Evolutionary conservation across 2,888 invertebrate genomes (phyloP).

Genomic region (Heliconius charithonia): DNA sequence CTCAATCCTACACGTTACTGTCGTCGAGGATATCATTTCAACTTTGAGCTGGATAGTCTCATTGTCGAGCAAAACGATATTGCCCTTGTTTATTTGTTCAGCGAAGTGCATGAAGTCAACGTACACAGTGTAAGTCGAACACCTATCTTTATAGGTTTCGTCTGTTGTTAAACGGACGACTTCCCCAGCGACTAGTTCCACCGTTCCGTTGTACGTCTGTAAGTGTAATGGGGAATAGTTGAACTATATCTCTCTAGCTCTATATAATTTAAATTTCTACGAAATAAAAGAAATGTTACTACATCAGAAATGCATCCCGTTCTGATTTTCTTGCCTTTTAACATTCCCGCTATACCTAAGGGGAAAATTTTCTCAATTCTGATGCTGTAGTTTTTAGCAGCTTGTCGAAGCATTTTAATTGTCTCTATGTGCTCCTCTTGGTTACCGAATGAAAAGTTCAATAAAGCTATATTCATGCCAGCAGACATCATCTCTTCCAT

Average conservation of each 20-base stretch:
- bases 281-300: conserved; percentile 47
- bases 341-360: conserved; percentile 92
- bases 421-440: conserved; percentile 72
- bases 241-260: neutral
- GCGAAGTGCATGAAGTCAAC: conserved; percentile 81
- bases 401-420: conserved; percentile 71
- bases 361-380: conserved; percentile 86
- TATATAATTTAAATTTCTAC: neutral
- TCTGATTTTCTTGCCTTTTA: conserved; percentile 94
- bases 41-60: conserved; percentile 91
- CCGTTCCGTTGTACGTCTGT: conserved; percentile 66
- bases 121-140: conserved; percentile 81
- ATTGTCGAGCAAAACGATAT: conserved; percentile 83
- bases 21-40: conserved; percentile 72
- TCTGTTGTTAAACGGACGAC: conserved; percentile 81
- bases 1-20: conserved; percentile 72
- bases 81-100: conserved; percentile 78
- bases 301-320: conserved; percentile 93
- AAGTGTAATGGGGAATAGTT: conserved; percentile 44
- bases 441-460: conserved; percentile 72
- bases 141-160: conserved; percentile 81
- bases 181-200: conserved; percentile 74
- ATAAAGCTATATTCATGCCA: conserved; percentile 81
- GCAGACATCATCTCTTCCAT: conserved; percentile 78
- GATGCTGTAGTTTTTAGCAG: conserved; percentile 83